Percentiles rank a stretch among this genome's conserved stretches.
Evolutionary conservation across 1,140 invertebrate species (phyloP).

Genomic region (Drosophila simulans): DNA sequence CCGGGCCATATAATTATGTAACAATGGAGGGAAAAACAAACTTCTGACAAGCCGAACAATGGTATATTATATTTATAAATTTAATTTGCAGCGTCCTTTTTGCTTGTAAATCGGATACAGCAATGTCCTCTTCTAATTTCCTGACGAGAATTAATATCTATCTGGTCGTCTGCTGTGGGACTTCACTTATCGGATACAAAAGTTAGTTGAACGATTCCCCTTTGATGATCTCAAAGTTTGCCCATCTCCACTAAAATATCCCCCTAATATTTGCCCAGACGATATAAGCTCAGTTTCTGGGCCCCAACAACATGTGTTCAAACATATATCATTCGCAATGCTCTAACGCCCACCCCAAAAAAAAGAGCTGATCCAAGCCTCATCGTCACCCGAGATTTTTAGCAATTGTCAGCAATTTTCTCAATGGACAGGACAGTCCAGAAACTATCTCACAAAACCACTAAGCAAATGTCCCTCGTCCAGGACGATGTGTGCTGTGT

Average conservation of each 20-base stretch:
- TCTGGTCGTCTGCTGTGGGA: conserved; percentile 29
- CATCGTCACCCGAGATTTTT: conserved; percentile 61
- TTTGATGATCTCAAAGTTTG: conserved; percentile 43
- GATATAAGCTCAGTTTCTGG: conserved; percentile 20
- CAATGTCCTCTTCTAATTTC: conserved; percentile 83
- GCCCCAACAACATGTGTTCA: conserved; percentile 35
- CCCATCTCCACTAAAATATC: conserved; percentile 15
- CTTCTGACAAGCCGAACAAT: conserved; percentile 40
- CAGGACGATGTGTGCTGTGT: conserved; percentile 65
- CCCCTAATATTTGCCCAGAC: conserved; percentile 26
- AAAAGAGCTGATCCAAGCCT: conserved; percentile 9
- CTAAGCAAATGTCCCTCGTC: conserved; percentile 72
- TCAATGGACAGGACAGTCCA: conserved; percentile 56
- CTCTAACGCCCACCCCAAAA: conserved; percentile 11
- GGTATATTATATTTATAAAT: conserved; percentile 69
- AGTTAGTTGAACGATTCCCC: not conserved
- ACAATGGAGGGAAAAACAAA: conserved; percentile 37
- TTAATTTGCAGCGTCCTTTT: conserved; percentile 76
- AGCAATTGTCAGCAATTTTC: conserved; percentile 82
- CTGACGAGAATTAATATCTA: conserved; percentile 51
- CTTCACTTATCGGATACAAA: conserved; percentile 27
- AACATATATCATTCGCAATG: conserved; percentile 59
- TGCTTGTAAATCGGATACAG: conserved; percentile 69
- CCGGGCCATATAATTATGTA: conserved; percentile 55
- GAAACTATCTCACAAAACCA: conserved; percentile 67